Conservation (phyloP, 2,888 invertebrate genomes). For the Phorcus lineatus region DNA sequence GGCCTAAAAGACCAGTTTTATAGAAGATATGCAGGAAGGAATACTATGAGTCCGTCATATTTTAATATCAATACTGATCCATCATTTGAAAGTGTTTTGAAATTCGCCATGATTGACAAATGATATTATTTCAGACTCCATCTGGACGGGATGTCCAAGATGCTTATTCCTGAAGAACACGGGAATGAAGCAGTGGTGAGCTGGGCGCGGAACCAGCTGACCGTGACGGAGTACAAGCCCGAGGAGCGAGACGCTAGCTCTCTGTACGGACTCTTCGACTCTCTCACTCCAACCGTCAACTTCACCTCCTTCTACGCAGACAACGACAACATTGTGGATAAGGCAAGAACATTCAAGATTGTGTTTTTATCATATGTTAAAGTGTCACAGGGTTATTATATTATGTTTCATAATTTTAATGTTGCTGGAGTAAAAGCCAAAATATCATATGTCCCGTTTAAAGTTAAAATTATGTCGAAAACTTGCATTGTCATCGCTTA, state of each 20-base stretch:
- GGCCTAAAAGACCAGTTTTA: too few species aligned
- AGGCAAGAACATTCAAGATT: constrained; percentile 35
- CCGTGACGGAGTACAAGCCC: constrained; percentile 63
- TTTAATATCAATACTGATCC: too few species aligned
- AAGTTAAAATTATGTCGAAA: too few species aligned
- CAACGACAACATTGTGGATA: constrained; percentile 60
- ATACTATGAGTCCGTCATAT: too few species aligned
- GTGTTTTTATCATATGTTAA: too few species aligned
- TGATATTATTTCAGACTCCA: constrained; percentile 42
- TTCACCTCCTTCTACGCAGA: constrained; percentile 60
- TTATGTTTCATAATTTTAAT: too few species aligned
- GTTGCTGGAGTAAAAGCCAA: too few species aligned
- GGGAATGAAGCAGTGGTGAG: constrained; percentile 56
- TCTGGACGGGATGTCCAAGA: constrained; percentile 57
- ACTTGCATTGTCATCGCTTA: too few species aligned
- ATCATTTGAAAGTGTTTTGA: too few species aligned
- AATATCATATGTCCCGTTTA: too few species aligned
- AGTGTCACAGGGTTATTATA: too few species aligned
- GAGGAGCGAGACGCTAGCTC: constrained; percentile 59
- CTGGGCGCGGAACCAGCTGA: constrained; percentile 67
- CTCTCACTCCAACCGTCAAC: constrained; percentile 51
- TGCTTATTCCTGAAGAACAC: constrained; percentile 46
- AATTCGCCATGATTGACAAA: background rate
- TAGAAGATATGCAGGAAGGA: too few species aligned
- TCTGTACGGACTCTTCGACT: constrained; percentile 58